Conservation (phyloP, 1,140 invertebrate genomes). For the Ceratosolen fusciceps region DNA sequence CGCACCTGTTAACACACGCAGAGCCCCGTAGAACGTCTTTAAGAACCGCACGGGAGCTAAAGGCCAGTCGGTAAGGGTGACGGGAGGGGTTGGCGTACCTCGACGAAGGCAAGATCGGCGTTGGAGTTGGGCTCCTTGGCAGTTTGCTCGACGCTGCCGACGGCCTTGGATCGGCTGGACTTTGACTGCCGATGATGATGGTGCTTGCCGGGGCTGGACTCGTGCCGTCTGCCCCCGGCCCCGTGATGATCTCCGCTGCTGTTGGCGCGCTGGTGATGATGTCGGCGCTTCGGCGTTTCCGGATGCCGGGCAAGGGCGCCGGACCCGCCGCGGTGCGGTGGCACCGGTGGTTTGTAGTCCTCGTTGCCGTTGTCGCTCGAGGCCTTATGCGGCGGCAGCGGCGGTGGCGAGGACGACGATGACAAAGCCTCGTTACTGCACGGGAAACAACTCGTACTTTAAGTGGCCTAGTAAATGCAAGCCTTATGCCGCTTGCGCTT, state of each 20-base stretch:
- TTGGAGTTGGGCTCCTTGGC: conserved; percentile 50
- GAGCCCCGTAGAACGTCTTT: too few relatives aligned
- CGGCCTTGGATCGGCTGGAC: conserved; percentile 49
- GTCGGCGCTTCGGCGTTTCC: conserved; percentile 64
- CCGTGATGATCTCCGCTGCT: conserved; percentile 43
- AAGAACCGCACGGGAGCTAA: too few relatives aligned
- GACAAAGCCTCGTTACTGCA: conserved; percentile 58
- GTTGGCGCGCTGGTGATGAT: conserved; percentile 67
- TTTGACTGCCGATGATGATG: conserved; percentile 40
- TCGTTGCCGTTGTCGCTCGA: conserved; percentile 67
- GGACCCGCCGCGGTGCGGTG: conserved; percentile 83
- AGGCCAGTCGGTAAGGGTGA: too few relatives aligned
- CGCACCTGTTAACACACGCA: conserved; percentile 28
- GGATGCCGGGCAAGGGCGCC: conserved; percentile 65
- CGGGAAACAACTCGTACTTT: too few relatives aligned
- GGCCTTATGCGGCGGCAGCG: conserved; percentile 72
- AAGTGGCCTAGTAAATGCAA: too few relatives aligned
- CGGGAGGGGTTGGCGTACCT: conserved; percentile 49
- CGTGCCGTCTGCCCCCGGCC: not conserved
- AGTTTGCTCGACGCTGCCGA: not conserved
- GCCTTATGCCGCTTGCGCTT: too few relatives aligned
- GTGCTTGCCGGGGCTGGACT: conserved; percentile 19
- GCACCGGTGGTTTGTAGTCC: conserved; percentile 87
- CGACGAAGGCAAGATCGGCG: conserved; percentile 63
- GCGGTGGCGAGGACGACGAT: conserved; percentile 67